These are phyloP conservation scores for Eupeodes luniger DNA, from an alignment of 2,888 invertebrate species.

Conservation along the genomic window DNA sequence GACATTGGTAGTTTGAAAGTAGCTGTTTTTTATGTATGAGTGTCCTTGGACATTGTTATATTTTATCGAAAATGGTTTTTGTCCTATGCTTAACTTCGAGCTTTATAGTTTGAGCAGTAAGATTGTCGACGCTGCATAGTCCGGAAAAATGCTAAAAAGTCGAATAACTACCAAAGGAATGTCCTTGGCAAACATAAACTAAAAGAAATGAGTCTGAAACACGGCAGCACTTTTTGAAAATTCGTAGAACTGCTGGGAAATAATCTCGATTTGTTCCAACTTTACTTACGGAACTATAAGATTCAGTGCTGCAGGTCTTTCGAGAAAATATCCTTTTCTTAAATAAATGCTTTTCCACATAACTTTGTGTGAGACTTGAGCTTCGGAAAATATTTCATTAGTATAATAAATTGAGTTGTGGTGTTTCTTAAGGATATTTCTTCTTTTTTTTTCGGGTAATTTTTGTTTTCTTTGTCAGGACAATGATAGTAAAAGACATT, in stretches of 20 bases:
- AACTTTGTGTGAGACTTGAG: slow-evolving; percentile 55
- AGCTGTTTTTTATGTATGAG: background rate
- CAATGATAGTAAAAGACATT: slow-evolving; percentile 34
- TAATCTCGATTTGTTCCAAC: background rate
- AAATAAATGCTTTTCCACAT: slow-evolving; percentile 50
- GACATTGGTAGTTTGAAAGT: background rate
- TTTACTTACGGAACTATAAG: background rate
- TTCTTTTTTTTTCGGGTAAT: slow-evolving; percentile 9
- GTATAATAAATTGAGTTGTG: slow-evolving; percentile 59
- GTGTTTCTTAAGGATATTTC: slow-evolving; percentile 21
- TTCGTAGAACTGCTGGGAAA: too few relatives aligned
- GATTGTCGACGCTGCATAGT: too few relatives aligned
- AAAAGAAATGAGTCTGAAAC: too few relatives aligned
- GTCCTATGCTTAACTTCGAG: slow-evolving; percentile 10
- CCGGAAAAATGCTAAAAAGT: too few relatives aligned
- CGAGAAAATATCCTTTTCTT: slow-evolving; percentile 24
- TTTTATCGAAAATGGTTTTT: slow-evolving; percentile 70
- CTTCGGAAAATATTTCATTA: slow-evolving; percentile 63
- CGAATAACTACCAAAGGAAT: too few relatives aligned
- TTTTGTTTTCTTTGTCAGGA: slow-evolving; percentile 23
- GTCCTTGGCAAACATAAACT: too few relatives aligned
- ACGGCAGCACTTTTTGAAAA: too few relatives aligned
- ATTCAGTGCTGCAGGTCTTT: slow-evolving; percentile 40
- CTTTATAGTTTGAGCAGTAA: background rate
- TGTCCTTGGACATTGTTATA: slow-evolving; percentile 64